Base-by-base conservation (phyloP, 1,140 invertebrate species). In the Paraescarpia echinospica region DNA sequence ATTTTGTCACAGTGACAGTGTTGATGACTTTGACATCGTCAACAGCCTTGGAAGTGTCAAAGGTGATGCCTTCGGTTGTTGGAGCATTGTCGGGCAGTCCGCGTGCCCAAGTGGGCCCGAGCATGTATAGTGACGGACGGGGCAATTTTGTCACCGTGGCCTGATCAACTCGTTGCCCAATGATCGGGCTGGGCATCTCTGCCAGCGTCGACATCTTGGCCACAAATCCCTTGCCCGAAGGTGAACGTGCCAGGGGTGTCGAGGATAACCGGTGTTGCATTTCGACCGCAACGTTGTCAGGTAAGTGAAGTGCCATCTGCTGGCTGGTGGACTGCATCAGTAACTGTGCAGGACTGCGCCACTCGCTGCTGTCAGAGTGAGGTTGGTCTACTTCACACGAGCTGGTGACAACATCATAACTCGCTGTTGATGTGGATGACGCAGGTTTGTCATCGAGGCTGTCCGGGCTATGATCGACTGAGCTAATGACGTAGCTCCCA, bases 251-350 rank as follows among this genome's bases (percentile, higher is more conserved):
- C n/a, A 88, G n/a, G 8, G 77, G 41, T 1, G 33, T 88, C 12
- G 33, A 34, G 18, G 92, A 77, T 22, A 88, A n/a, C 33, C 59
- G 5, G 89, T 34, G 27, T 48, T 88, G 14, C 95, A 92, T 34
- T 93, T 93, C 88, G 90, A 92, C n/a, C 22, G 93, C 93, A 0
- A 95, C 94, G 88, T 89, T 93, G 33, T 94, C 89, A 9, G 95
- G 92, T 51, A 94, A 94, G 41, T 92, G 92, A 27, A 95, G 91
- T 92, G 95, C 93, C 31, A 94, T 90, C 33, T 93, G 92, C 92
- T 95, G 94, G 41, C 94, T 94, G 51, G 94, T 94, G 12, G 94
- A 94, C 51, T 93, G 91, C 51, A 18, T 18, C 27, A 77, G 59
- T 4, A 77, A 18, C 22, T 77, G 59, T 94, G 94, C 18, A 94